Conservation (phyloP, 2,113 vertebrate species). For the Rhodinocichla rosea region DNA sequence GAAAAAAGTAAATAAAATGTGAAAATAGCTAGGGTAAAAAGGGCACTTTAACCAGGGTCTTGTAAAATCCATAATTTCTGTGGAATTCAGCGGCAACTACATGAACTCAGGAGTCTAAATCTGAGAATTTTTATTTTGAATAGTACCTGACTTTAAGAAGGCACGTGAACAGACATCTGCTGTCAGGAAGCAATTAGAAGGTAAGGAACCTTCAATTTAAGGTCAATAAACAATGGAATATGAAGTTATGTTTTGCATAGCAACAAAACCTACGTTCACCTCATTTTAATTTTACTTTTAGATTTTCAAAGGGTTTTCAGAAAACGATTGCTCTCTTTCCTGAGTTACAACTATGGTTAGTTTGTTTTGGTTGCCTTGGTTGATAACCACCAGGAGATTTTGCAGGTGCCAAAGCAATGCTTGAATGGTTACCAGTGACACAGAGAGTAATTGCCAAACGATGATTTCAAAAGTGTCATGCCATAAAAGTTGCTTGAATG, state of each 20-base stretch:
- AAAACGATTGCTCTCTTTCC: accelerated
- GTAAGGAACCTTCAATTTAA: not conserved
- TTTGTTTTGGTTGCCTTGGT: not conserved
- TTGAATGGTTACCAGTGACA: not conserved
- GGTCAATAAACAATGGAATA: not conserved
- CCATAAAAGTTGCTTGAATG: not conserved
- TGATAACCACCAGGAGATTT: not conserved
- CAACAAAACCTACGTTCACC: not conserved
- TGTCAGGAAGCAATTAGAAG: not conserved
- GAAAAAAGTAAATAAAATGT: not conserved
- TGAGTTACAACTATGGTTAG: not conserved
- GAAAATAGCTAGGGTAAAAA: not conserved
- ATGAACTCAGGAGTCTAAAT: not conserved
- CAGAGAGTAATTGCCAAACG: not conserved
- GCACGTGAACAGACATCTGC: not conserved
- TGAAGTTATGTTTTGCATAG: not conserved
- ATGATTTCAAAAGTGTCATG: not conserved
- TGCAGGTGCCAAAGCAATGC: not conserved
- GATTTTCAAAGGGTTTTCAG: not conserved
- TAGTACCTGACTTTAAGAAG: not conserved
- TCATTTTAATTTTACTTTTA: not conserved
- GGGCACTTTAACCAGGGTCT: not conserved
- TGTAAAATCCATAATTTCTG: not conserved
- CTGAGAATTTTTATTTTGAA: not conserved
- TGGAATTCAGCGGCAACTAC: not conserved